phyloP scores from a whole-genome alignment of 1,140 invertebrate species.

The Cecropterus lyciades region DNA sequence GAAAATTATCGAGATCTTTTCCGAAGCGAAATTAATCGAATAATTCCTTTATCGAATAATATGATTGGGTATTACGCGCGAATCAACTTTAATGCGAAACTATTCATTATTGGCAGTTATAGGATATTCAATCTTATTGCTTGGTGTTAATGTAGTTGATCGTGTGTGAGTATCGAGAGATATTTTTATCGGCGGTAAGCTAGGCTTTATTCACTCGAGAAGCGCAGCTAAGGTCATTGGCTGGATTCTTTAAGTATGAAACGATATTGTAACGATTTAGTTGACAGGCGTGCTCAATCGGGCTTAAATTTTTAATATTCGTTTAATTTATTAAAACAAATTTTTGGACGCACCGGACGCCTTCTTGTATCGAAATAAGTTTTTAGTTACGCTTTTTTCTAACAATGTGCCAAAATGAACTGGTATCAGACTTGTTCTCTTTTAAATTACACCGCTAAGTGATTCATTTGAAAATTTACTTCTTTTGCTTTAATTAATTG shows the following conservation, averaged over 20 bases:
- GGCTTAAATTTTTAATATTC: conserved; percentile 51
- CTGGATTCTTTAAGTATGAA: conserved; percentile 56
- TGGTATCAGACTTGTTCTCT: conserved; percentile 3
- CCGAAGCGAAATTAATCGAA: conserved; percentile 46
- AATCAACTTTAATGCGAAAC: conserved; percentile 53
- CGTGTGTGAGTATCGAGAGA: conserved; percentile 23
- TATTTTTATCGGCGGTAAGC: conserved; percentile 56
- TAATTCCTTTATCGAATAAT: conserved; percentile 55
- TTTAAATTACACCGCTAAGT: conserved; percentile 3
- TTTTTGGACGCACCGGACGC: conserved; percentile 27
- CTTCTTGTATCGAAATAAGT: conserved; percentile 5
- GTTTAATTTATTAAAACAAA: conserved; percentile 46
- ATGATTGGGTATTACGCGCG: conserved; percentile 61
- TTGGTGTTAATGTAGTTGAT: conserved; percentile 39
- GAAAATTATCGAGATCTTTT: conserved; percentile 38
- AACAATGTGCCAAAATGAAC: background rate
- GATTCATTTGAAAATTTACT: conserved; percentile 3
- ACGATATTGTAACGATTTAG: conserved; percentile 54
- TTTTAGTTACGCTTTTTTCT: conserved; percentile 8
- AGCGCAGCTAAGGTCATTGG: conserved; percentile 54
- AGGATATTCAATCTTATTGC: conserved; percentile 34
- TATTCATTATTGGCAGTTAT: conserved; percentile 48
- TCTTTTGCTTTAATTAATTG: conserved; percentile 2
- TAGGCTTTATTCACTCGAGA: conserved; percentile 56
- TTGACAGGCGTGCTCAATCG: conserved; percentile 58